These are phyloP conservation scores for Hippocampus comes DNA, from an alignment of 2,113 vertebrate genomes.

Conservation along the genomic window DNA sequence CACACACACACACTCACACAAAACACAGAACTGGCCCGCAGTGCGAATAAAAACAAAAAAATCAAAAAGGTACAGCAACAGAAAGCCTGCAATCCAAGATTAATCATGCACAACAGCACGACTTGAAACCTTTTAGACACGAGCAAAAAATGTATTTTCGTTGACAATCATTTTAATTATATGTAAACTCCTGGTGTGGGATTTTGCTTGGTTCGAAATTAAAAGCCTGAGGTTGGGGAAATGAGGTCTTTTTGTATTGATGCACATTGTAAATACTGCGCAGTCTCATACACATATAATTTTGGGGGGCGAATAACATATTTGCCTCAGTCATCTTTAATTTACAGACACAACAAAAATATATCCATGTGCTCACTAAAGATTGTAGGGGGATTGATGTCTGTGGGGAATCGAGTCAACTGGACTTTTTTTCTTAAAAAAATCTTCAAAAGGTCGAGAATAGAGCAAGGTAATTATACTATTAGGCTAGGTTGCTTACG, in stretches of 20 bases:
- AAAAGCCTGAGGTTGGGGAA: not conserved
- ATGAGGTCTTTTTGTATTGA: not conserved
- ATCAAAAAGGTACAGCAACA: not conserved
- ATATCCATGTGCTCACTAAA: not conserved
- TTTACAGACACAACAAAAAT: not conserved
- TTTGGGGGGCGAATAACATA: not conserved
- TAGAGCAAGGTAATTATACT: too few relatives aligned
- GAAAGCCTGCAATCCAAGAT: not conserved
- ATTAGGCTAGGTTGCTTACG: too few relatives aligned
- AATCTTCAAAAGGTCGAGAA: too few relatives aligned
- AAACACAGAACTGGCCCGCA: constrained; percentile 67
- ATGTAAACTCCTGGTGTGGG: not conserved
- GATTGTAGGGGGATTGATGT: too few relatives aligned
- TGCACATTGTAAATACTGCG: not conserved
- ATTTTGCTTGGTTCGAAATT: not conserved
- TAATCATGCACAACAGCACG: not conserved
- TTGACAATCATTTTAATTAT: too few relatives aligned
- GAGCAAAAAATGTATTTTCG: not conserved
- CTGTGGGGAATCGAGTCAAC: too few relatives aligned
- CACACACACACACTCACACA: too few relatives aligned
- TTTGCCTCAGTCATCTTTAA: not conserved
- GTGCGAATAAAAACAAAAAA: not conserved
- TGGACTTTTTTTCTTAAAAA: too few relatives aligned
- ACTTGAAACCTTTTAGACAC: not conserved
- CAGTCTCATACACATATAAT: not conserved